Evolutionary conservation across 2,797 vertebrate genomes (phyloP), one percentile per base, ranked within the genome.

Genomic region (Cyprinodon diabolis): DNA sequence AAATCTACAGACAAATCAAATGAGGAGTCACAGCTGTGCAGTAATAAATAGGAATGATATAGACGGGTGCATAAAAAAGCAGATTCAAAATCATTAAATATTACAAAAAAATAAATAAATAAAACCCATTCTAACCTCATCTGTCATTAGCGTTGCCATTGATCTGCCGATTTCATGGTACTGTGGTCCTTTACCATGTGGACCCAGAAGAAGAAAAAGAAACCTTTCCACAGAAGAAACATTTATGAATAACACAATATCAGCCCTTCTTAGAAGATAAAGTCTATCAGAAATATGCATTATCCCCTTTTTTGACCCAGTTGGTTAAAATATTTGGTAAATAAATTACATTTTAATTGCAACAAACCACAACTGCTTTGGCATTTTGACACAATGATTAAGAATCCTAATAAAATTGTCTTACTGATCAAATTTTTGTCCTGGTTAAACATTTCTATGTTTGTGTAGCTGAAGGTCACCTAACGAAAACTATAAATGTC

Each of bases 161-260:
- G 97, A 99, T 88, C 97, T 95, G 69, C 97, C 97, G 86, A 99
- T 99, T 93, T 99, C 97, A 87, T 99, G 97, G 86, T 98, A 99
- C 75, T 98, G 97, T 1, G 96, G 94, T 25, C 96, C 97, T 93
- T 98, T 99, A 71, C 97, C 97, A 62, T 92, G 93, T 71, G 97
- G 97, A 84, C 97, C 97, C 95, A 99, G 68, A 79, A 99, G 94
- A 76, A 99, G 84, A 93, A 99, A 98, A 79, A 99, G 94, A 94
- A 99, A 99, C 90, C 97, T 99, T 82, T 66, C 57, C 74, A 85
- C 4, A 47, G 72, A 49, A 84, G 19, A 86, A 60, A 78, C n/a
- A 71, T 13, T 72, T 4, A 72, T 57, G 69, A 45, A 58, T 37
- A n/a, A 0, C 35, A 49, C 9, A 47, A 56, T 23, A 69, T 19